Conservation (phyloP, 2,113 vertebrate genomes). For the Alligator mississippiensis region DNA sequence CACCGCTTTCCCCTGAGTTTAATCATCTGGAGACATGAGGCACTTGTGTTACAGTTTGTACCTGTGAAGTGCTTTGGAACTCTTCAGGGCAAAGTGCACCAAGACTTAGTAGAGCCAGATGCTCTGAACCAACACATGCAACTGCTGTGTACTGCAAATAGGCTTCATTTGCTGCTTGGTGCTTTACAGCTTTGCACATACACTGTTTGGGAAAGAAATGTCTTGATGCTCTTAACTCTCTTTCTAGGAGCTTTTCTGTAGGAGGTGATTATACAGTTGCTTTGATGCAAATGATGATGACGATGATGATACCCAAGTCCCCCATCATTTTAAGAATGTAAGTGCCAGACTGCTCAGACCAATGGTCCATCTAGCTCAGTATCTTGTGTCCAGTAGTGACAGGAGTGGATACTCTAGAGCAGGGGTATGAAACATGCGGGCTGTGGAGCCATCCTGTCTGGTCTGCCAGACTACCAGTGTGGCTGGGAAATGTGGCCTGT, state of each 20-base stretch:
- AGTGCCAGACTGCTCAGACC: no score
- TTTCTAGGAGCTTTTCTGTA: not conserved
- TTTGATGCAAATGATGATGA: not conserved
- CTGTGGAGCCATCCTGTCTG: no score
- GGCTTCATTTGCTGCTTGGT: not conserved
- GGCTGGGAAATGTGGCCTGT: no score
- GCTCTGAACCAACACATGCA: not conserved
- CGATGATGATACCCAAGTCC: not conserved
- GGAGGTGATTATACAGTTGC: not conserved
- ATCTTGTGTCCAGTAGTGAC: no score
- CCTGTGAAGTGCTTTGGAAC: not conserved
- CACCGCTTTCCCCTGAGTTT: not conserved
- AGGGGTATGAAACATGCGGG: no score
- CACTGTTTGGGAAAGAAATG: not conserved
- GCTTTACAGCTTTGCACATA: not conserved
- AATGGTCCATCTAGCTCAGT: no score
- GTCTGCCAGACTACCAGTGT: no score
- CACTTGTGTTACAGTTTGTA: not conserved
- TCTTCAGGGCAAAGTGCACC: not conserved
- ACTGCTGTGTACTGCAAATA: not conserved
- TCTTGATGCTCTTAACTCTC: not conserved
- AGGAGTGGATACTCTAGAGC: no score
- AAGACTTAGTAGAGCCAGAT: not conserved
- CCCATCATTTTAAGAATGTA: not conserved
- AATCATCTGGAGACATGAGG: not conserved